Evolutionary conservation across 2,113 vertebrate genomes (phyloP).

Genomic region (Hydropotes inermis): DNA sequence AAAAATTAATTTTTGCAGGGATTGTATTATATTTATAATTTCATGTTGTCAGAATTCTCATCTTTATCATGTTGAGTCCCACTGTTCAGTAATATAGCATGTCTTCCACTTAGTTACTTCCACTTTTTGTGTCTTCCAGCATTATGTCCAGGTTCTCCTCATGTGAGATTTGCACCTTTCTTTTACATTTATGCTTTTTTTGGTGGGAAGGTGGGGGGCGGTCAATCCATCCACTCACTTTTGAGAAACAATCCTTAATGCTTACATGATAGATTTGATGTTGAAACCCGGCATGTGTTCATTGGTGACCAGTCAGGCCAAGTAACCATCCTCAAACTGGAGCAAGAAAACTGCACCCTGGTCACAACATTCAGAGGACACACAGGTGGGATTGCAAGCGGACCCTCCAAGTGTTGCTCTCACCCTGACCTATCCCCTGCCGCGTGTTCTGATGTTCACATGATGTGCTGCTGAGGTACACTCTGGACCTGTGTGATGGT

Average conservation of each 20-base stretch:
- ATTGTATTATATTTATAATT: conserved; percentile 17
- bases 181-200: not conserved
- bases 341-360: conserved; percentile 94
- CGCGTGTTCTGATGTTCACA: not conserved
- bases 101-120: not conserved
- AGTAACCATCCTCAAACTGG: conserved; percentile 98
- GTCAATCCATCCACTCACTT: conserved; percentile 13
- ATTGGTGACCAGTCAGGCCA: conserved; percentile 98
- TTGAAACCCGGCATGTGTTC: conserved; percentile 96
- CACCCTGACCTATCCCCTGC: accelerated
- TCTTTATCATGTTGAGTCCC: not conserved
- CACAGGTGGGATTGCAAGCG: conserved; percentile 86
- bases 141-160: not conserved
- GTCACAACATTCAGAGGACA: conserved; percentile 98
- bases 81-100: not conserved
- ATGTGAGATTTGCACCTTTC: not conserved
- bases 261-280: conserved; percentile 90
- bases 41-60: not conserved
- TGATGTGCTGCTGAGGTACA: not conserved
- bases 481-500: not conserved
- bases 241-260: conserved; percentile 79
- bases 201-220: not conserved
- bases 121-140: conserved; percentile 10
- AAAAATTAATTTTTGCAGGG: not conserved
- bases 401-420: not conserved